Conservation (phyloP, 2,113 vertebrate genomes). For the Nycticryphes semicollaris region DNA sequence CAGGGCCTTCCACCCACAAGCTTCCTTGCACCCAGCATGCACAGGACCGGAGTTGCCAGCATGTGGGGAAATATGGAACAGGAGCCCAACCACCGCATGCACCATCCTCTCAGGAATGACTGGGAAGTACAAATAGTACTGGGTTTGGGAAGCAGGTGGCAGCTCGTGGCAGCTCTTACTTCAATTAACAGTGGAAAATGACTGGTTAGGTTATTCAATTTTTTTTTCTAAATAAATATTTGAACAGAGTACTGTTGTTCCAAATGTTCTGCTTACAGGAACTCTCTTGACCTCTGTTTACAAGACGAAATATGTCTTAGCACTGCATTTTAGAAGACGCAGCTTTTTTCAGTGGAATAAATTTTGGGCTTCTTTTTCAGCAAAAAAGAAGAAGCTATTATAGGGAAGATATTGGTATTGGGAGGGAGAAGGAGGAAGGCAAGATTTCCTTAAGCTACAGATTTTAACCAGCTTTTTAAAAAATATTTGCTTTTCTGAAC, state of each 20-base stretch:
- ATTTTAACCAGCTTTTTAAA: not conserved
- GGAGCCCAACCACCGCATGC: too few species aligned
- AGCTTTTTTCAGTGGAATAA: not conserved
- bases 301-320: not conserved
- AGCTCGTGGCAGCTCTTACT: not conserved
- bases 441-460: not conserved
- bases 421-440: not conserved
- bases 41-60: rapidly evolving
- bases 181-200: not conserved
- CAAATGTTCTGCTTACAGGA: not conserved
- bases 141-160: not conserved
- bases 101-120: not conserved
- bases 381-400: not conserved
- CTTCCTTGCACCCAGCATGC: not conserved
- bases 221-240: not conserved
- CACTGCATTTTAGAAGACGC: not conserved
- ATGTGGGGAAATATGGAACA: rapidly evolving
- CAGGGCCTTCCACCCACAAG: not conserved
- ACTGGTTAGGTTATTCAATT: not conserved
- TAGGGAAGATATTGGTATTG: not conserved
- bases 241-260: not conserved
- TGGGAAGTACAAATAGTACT: not conserved
- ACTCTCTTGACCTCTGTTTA: not conserved
- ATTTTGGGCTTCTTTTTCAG: not conserved
- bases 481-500: not conserved